Evolutionary conservation across 2,797 vertebrate genomes (phyloP), one percentile per base, ranked within the genome.

Genomic region (Schizopygopsis pylzovi): DNA sequence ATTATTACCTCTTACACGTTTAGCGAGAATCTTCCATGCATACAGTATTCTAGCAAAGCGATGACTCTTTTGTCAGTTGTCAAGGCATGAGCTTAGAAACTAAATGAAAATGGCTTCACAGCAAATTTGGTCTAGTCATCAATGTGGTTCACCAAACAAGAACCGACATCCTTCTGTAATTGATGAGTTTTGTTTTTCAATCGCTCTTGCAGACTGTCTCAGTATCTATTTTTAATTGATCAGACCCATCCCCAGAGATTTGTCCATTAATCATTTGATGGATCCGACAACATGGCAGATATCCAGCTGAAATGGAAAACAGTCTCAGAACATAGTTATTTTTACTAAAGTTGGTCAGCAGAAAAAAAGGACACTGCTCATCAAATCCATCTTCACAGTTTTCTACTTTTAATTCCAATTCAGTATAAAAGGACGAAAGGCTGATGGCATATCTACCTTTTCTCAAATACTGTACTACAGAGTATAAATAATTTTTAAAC

Each of bases 151-250:
- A 56, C 79, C 59, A 86, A 88, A 89, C 67, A 72, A 85, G 73
- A 82, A 79, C 52, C 45, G 83, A 84, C 86, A 87, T 85, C 37
- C 41, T 72, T 79, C 78, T 73, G 80, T 86, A 89, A 89, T 86
- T 87, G 83, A 87, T 89, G 84, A 47, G 71, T 87, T 91, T 87
- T 54, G 80, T 84, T 86, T 91, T 94, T 91, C 88, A 81, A 83
- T 82, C 82, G 52, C 88, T 89, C 94, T 83, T 93, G 70, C 90
- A 89, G 80, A 80, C 87, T 73, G 72, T 75, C 65, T 79, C 85
- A 28, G 82, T 88, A 89, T 93, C 92, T 93, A 93, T 95, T 94
- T 94, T 94, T 93, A 93, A 95, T 92, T 92, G 88, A 92, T 93
- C 86, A 81, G 84, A 85, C 87, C 90, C 91, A 89, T 94, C 91